A percentile compares a stretch with the other conserved stretches of the same genome.
Conservation (phyloP, 2,113 vertebrate species). For the Rhea pennata region DNA sequence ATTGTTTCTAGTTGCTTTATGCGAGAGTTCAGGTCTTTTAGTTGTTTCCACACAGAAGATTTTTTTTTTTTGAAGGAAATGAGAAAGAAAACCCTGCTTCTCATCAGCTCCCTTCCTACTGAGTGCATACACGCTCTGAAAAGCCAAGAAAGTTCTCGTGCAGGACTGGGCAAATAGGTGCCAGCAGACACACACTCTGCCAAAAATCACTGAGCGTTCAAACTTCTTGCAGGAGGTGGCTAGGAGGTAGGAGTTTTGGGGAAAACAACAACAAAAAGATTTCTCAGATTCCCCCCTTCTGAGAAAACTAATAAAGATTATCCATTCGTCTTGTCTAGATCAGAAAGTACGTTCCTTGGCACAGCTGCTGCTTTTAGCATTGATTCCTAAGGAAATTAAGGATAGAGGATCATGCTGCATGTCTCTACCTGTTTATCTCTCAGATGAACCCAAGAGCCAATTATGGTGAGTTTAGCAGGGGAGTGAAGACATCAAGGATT, state of each 20-base stretch:
- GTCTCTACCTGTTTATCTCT: not conserved
- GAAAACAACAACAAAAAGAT: not conserved
- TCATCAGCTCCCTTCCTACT: not conserved
- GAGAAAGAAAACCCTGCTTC: not conserved
- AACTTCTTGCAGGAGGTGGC: not conserved
- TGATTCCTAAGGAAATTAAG: not conserved
- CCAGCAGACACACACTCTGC: not conserved
- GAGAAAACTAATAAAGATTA: not conserved
- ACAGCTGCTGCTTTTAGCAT: not conserved
- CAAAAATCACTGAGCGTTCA: not conserved
- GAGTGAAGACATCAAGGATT: not conserved
- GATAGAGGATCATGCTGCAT: not conserved
- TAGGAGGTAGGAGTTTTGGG: not conserved
- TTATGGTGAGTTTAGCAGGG: not conserved
- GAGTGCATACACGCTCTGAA: rapidly evolving
- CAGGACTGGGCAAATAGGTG: rapidly evolving
- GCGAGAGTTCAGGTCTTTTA: not conserved
- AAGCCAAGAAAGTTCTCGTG: not conserved
- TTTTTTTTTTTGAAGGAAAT: not conserved
- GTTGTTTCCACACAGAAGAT: rapidly evolving
- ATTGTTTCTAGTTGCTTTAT: not conserved
- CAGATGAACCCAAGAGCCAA: not conserved
- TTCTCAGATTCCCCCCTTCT: not conserved
- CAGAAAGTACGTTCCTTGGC: not conserved
- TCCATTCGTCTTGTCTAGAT: not conserved